phyloP scores from a whole-genome alignment of 2,113 vertebrate genomes.

The Blennius ocellaris region DNA sequence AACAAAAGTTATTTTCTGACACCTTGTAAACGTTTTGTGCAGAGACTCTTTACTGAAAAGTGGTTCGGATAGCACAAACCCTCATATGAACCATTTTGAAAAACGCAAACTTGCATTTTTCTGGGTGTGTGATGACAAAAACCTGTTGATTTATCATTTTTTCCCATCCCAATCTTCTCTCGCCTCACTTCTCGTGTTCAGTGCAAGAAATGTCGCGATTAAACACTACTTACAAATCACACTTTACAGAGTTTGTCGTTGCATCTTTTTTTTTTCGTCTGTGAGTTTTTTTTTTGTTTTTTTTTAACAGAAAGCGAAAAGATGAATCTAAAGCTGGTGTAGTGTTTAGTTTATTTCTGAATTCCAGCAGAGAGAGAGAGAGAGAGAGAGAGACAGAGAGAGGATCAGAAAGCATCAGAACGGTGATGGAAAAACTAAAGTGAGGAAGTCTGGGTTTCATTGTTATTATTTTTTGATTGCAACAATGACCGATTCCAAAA shows the following conservation, averaged over 20 bases:
- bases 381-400: no score
- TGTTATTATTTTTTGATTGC: no score
- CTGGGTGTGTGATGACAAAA: slow-evolving; percentile 16
- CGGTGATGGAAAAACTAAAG: no score
- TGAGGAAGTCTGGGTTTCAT: no score
- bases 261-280: not conserved
- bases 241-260: not conserved
- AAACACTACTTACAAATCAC: slow-evolving; percentile 46
- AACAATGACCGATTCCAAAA: no score
- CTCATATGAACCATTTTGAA: slow-evolving; percentile 38
- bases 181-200: slow-evolving; percentile 9
- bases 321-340: slow-evolving; percentile 30
- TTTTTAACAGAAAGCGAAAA: not conserved
- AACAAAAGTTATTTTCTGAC: slow-evolving; percentile 46
- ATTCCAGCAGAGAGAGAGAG: no score
- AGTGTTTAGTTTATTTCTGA: slow-evolving; percentile 39
- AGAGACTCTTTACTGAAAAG: slow-evolving; percentile 63
- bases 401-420: no score
- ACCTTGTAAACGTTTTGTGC: slow-evolving; percentile 69
- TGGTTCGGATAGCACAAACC: slow-evolving; percentile 64
- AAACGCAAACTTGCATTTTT: slow-evolving; percentile 46
- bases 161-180: not conserved
- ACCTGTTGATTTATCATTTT: slow-evolving; percentile 13
- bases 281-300: not conserved
- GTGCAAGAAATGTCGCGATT: slow-evolving; percentile 32